These are phyloP conservation scores for Glareola pratincola DNA, from an alignment of 2,113 vertebrate species.

Conservation along the genomic window DNA sequence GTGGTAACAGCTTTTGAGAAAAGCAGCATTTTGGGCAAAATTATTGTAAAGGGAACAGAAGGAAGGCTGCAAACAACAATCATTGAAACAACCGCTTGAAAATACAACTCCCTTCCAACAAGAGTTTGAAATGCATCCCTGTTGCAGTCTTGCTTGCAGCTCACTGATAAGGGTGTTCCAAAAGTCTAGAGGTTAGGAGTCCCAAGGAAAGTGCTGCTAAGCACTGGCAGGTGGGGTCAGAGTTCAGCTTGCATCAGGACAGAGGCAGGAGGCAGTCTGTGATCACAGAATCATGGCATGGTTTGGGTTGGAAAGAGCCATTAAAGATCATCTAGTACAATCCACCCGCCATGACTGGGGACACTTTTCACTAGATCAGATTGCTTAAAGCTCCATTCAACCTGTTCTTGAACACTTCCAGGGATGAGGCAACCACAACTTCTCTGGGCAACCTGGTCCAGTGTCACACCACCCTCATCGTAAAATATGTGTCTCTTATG, in stretches of 20 bases:
- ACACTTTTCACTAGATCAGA: background rate
- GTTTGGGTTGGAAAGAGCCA: background rate
- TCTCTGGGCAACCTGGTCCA: background rate
- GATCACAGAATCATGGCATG: background rate
- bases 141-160: background rate
- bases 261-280: background rate
- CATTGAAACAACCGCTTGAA: background rate
- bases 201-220: background rate
- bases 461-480: accelerated
- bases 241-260: background rate
- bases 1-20: background rate
- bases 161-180: background rate
- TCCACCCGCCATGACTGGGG: background rate
- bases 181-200: background rate
- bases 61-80: background rate
- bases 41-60: background rate
- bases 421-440: background rate
- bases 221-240: background rate
- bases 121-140: background rate
- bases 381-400: accelerated
- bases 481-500: background rate
- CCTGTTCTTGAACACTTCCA: background rate
- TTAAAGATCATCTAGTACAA: too few relatives aligned
- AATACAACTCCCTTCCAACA: background rate
- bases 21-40: background rate